Evolutionary conservation across 1,140 invertebrate genomes (phyloP).

Genomic region (Euura lappo): DNA sequence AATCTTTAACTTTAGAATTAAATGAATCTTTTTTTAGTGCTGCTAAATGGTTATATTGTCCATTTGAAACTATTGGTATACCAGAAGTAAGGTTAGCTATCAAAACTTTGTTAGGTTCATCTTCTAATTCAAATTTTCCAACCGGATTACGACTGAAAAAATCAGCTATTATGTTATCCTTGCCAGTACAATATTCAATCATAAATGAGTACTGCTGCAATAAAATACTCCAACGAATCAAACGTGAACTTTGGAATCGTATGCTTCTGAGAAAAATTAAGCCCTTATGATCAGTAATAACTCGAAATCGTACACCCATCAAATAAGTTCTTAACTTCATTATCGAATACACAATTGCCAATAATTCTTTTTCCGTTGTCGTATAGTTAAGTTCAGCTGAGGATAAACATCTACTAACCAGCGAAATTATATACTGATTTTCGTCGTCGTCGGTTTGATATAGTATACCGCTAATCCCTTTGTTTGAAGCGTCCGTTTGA

Average conservation of each 20-base stretch:
- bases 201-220: constrained; percentile 14
- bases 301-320: constrained; percentile 15
- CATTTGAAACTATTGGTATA: too few relatives aligned
- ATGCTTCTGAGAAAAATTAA: neutral
- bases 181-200: constrained; percentile 12
- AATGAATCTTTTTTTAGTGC: too few relatives aligned
- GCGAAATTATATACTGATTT: constrained; percentile 9
- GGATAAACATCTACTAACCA: constrained; percentile 15
- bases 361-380: constrained; percentile 19
- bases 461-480: constrained; percentile 18
- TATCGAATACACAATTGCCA: constrained; percentile 22
- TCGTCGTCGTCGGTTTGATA: constrained; percentile 17
- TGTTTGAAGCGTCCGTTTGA: constrained; percentile 18
- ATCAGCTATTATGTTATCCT: constrained; percentile 14
- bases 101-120: neutral
- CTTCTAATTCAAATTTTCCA: neutral
- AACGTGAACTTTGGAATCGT: neutral
- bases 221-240: constrained; percentile 10
- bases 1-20: too few relatives aligned
- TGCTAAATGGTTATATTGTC: too few relatives aligned
- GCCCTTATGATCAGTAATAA: constrained; percentile 19
- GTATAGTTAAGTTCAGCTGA: constrained; percentile 17
- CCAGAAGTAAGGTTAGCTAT: too few relatives aligned
- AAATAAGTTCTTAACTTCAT: constrained; percentile 17
- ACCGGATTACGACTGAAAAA: constrained; percentile 8